Conservation (phyloP, 2,797 vertebrate genomes). For the Atherinosoma microstoma region DNA sequence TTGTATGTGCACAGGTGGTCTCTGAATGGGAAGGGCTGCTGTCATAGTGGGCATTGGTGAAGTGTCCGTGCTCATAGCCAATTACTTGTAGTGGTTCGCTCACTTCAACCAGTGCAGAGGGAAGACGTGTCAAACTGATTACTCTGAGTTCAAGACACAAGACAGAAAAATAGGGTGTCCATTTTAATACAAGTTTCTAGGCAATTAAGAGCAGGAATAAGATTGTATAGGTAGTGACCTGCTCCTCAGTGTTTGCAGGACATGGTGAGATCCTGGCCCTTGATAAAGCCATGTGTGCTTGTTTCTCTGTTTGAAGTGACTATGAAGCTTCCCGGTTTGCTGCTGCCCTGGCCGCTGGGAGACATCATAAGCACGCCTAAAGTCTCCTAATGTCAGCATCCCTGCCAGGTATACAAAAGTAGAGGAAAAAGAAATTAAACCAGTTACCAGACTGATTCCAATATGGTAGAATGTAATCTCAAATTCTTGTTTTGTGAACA, state of each 20-base stretch:
- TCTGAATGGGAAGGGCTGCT: constrained; percentile 89
- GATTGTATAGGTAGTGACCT: constrained; percentile 79
- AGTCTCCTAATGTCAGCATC: constrained; percentile 91
- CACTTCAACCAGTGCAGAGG: constrained; percentile 89
- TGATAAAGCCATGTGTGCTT: constrained; percentile 94
- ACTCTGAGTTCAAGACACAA: constrained; percentile 79
- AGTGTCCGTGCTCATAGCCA: constrained; percentile 90
- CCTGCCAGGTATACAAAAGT: constrained; percentile 71
- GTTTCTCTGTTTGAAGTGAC: constrained; percentile 88
- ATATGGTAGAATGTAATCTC: constrained; percentile 14
- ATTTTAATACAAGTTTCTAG: not conserved
- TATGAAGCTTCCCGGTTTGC: constrained; percentile 67
- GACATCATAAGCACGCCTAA: constrained; percentile 88
- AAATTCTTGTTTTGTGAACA: constrained; percentile 12
- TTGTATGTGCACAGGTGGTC: constrained; percentile 91
- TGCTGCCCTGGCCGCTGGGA: constrained; percentile 87
- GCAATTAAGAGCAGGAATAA: not conserved
- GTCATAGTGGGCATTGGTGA: constrained; percentile 94
- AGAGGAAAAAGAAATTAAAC: not conserved
- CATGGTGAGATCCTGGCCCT: constrained; percentile 90
- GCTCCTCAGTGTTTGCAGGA: constrained; percentile 89
- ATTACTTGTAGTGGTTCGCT: constrained; percentile 95
- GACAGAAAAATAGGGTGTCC: not conserved
- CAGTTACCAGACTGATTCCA: not conserved
- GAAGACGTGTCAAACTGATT: constrained; percentile 90